These are phyloP conservation scores for Listronotus oregonensis DNA, from an alignment of 1,140 invertebrate species.

Conservation along the genomic window DNA sequence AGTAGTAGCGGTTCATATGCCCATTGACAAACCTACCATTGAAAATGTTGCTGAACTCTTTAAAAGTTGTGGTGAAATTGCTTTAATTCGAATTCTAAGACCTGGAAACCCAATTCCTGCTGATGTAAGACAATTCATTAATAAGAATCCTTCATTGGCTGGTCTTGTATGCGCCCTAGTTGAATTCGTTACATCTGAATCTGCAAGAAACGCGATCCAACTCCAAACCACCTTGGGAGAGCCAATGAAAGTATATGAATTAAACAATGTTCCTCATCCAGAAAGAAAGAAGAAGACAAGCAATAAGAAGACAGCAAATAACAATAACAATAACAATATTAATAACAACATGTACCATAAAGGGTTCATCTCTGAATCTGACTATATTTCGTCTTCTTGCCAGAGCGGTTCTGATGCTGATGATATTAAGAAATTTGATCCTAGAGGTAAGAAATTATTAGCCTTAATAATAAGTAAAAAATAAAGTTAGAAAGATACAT, in stretches of 20 bases:
- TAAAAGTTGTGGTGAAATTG: slow-evolving; percentile 84
- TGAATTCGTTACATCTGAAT: slow-evolving; percentile 86
- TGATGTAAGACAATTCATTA: slow-evolving; percentile 85
- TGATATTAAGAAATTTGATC: slow-evolving; percentile 61
- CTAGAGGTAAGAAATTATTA: slow-evolving; percentile 50
- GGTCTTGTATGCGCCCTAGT: slow-evolving; percentile 85
- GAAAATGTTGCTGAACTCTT: slow-evolving; percentile 89
- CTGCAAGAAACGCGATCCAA: slow-evolving; percentile 78
- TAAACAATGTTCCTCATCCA: slow-evolving; percentile 63
- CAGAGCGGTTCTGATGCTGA: slow-evolving; percentile 72
- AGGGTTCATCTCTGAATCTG: slow-evolving; percentile 39
- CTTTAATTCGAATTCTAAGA: slow-evolving; percentile 80
- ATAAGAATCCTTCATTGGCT: slow-evolving; percentile 86
- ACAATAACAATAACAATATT: slow-evolving; percentile 46
- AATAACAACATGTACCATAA: slow-evolving; percentile 36
- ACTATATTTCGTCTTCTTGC: slow-evolving; percentile 62
- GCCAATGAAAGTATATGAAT: slow-evolving; percentile 60
- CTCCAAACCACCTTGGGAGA: slow-evolving; percentile 53
- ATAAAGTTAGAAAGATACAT: no score
- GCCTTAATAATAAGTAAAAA: no score
- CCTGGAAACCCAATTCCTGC: slow-evolving; percentile 86
- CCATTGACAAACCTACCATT: slow-evolving; percentile 80
- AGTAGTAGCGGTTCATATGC: slow-evolving; percentile 84
- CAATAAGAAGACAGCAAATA: slow-evolving; percentile 55
- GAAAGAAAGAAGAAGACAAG: slow-evolving; percentile 61